Base-by-base conservation (phyloP, 2,113 vertebrate genomes). In the Epinephelus lanceolatus region DNA sequence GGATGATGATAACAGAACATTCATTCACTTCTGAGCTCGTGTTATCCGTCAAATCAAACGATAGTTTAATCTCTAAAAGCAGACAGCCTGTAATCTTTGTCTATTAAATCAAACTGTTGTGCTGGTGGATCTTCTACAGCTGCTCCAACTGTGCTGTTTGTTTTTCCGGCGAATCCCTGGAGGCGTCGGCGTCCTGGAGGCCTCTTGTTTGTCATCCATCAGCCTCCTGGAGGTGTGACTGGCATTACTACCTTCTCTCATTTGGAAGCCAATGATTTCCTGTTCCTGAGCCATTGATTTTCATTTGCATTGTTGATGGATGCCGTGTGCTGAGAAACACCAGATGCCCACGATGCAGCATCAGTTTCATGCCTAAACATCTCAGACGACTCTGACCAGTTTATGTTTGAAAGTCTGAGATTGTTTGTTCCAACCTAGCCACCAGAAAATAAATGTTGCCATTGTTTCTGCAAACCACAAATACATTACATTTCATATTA, bases 221-320 rank as follows among this genome's bases (percentile, higher is more conserved):
- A 91, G 86, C 87, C 90, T 88, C 92, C 19, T 59, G 86, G 71
- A 40, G 66, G 65, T 83, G 33, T 79, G 69, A 87, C 67, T 77
- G 74, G 76, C 88, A 84, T 88, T 68, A 80, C 17, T 62, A 77
- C 88, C 74, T 77, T 74, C 77, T 86, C 88, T 89, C 89, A 83
- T 89, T 84, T 76, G 83, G 65, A 72, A 37, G 61, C 42, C 86
- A 88, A 91, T 66, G 78, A 91, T 91, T 94, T 92, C 72, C 88
- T 90, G 67, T 91, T 93, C 69, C 66, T 18, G 75, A 80, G 69
- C 71, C 88, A 81, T 87, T 92, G 90, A 89, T 84, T 91, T 94
- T 87, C 76, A 86, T 93, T 93, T 93, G 83, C 89, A 88, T 70
- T 59, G 61, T 37, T 84, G 69, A 88, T 57, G 57, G 73, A 84